Evolutionary conservation across 1,140 invertebrate genomes (phyloP).

Genomic region (Drosophila kohkoa): DNA sequence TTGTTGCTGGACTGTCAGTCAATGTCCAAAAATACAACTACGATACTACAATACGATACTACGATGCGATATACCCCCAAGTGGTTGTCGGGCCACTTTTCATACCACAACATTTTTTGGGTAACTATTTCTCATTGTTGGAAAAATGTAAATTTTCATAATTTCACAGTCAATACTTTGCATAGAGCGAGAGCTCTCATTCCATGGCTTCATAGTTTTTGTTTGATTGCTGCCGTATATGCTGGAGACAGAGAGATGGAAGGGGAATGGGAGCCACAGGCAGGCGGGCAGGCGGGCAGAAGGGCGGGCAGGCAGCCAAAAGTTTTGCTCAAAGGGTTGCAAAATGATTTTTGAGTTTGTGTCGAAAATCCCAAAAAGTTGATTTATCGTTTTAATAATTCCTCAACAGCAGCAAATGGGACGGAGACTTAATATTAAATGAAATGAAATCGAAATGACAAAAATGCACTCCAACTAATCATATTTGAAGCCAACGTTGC

Average conservation of each 20-base stretch:
- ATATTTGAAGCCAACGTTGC: constrained; percentile 28
- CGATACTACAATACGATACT: no score
- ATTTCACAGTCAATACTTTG: constrained; percentile 72
- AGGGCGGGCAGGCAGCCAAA: constrained; percentile 32
- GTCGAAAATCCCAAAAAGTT: constrained; percentile 72
- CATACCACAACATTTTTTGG: constrained; percentile 22
- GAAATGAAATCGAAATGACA: constrained; percentile 69
- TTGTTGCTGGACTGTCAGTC: constrained; percentile 35
- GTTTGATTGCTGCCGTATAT: constrained; percentile 63
- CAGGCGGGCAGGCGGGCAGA: constrained; percentile 38
- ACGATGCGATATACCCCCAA: neutral
- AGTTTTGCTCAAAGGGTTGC: constrained; percentile 52
- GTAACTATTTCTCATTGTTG: constrained; percentile 49
- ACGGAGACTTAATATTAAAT: constrained; percentile 21
- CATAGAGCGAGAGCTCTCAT: neutral
- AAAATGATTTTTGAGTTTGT: constrained; percentile 56
- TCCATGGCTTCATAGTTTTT: constrained; percentile 51
- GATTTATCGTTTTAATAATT: constrained; percentile 83
- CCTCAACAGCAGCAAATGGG: constrained; percentile 33
- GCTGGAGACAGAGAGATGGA: constrained; percentile 1
- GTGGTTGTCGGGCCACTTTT: neutral
- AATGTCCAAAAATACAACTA: constrained; percentile 32
- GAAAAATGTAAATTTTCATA: constrained; percentile 80
- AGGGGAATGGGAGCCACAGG: constrained; percentile 21
- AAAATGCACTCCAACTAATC: constrained; percentile 42